phyloP scores from a whole-genome alignment of 1,140 invertebrate genomes.

The Rhizoglyphus robini region DNA sequence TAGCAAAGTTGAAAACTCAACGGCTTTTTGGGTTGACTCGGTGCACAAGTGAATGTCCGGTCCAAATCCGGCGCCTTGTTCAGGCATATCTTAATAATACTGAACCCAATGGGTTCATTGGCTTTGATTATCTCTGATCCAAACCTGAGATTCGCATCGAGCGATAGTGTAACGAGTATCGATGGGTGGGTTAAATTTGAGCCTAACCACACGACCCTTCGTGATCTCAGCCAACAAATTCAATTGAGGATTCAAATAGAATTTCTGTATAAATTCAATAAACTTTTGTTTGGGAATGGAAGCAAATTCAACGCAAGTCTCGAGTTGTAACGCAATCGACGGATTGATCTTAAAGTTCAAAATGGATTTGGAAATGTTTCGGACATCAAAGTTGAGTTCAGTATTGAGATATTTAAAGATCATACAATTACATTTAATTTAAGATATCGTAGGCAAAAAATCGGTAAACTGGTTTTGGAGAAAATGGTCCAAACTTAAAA shows the following conservation, averaged over 20 bases:
- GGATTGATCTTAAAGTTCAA: conserved; percentile 5
- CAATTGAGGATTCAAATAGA: conserved; percentile 1
- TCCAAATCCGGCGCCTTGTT: too few species aligned
- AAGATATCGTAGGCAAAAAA: too few species aligned
- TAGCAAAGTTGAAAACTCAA: conserved; percentile 11
- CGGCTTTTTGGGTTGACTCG: neutral
- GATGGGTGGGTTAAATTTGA: conserved; percentile 18
- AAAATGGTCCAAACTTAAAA: too few species aligned
- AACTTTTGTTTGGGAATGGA: neutral
- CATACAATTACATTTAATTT: too few species aligned
- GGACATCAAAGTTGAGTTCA: neutral
- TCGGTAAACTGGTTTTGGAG: too few species aligned
- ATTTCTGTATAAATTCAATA: neutral
- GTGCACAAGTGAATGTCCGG: neutral
- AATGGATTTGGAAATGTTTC: neutral
- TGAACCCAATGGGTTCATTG: neutral
- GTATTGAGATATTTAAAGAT: too few species aligned
- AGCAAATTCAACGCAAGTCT: conserved; percentile 1
- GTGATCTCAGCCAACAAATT: neutral
- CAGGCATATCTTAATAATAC: too few species aligned
- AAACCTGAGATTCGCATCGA: conserved; percentile 7
- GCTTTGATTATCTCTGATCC: neutral
- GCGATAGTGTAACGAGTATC: conserved; percentile 1
- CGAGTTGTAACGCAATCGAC: conserved; percentile 10
- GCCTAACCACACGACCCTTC: neutral